Percentiles rank a stretch among this genome's conserved stretches.
Conservation (phyloP, 1,140 invertebrate species). For the Sogatella furcifera region DNA sequence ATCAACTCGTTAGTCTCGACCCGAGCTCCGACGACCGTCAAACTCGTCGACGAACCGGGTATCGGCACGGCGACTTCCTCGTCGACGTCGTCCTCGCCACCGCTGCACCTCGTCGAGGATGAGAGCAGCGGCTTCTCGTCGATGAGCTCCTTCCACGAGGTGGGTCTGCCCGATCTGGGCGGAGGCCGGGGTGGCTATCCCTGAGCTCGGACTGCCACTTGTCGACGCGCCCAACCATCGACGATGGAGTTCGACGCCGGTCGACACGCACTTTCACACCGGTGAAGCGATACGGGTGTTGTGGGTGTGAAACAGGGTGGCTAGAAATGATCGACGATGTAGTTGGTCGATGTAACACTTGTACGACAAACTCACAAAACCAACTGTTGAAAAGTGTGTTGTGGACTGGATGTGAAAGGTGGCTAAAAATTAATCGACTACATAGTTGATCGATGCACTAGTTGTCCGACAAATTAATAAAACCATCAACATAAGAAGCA, state of each 20-base stretch:
- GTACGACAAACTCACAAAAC: too few relatives aligned
- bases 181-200: conserved; percentile 14
- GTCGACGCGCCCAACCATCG: conserved; percentile 18
- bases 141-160: conserved; percentile 68
- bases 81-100: conserved; percentile 34
- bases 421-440: too few relatives aligned
- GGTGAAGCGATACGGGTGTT: conserved; percentile 19
- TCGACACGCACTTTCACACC: conserved; percentile 6
- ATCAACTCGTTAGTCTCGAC: not conserved
- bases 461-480: too few relatives aligned
- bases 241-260: conserved; percentile 21
- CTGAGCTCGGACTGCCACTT: conserved; percentile 23
- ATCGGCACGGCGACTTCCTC: conserved; percentile 30
- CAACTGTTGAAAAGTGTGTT: too few relatives aligned
- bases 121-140: conserved; percentile 75
- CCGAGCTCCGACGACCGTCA: conserved; percentile 9
- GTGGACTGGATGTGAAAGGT: too few relatives aligned
- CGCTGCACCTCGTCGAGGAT: conserved; percentile 46
- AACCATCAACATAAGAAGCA: too few relatives aligned
- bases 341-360: too few relatives aligned
- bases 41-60: conserved; percentile 25
- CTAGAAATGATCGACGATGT: too few relatives aligned
- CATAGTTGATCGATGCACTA: too few relatives aligned
- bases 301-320: conserved; percentile 20
- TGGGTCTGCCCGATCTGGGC: conserved; percentile 34